Evolutionary conservation across 2,888 invertebrate species (phyloP).

Genomic region (Aethes cnicana): DNA sequence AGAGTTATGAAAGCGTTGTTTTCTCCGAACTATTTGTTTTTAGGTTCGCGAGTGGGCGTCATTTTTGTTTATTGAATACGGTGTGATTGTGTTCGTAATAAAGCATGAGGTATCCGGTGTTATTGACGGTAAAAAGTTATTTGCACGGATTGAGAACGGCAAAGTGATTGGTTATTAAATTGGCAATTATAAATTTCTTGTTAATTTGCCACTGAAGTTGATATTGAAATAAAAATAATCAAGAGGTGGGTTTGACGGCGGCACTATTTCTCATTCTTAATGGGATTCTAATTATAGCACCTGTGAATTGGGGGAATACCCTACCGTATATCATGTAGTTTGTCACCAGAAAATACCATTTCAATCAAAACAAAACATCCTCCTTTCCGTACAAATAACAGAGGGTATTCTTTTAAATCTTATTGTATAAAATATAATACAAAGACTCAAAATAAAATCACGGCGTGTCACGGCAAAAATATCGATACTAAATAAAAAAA

Average conservation of each 20-base stretch:
- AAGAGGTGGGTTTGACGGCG: too few relatives aligned
- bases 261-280: too few relatives aligned
- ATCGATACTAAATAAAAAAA: too few relatives aligned
- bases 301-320: background rate
- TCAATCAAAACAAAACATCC: too few relatives aligned
- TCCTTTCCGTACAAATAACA: too few relatives aligned
- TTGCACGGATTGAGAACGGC: background rate
- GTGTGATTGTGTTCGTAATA: conserved; percentile 29
- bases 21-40: conserved; percentile 80
- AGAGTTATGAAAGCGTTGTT: conserved; percentile 78
- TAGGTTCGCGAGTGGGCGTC: conserved; percentile 62
- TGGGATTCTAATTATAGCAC: background rate
- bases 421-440: background rate
- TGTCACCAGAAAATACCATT: too few relatives aligned
- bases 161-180: too few relatives aligned
- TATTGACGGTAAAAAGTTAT: background rate
- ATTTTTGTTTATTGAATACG: conserved; percentile 65
- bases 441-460: conserved; percentile 31
- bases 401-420: too few relatives aligned
- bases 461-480: conserved; percentile 34
- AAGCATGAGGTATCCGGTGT: conserved; percentile 5
- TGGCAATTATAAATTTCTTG: too few relatives aligned
- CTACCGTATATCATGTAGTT: background rate
- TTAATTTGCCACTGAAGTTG: too few relatives aligned
- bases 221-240: too few relatives aligned